A percentile compares a stretch with the other conserved stretches of the same genome.
phyloP scores from a whole-genome alignment of 2,113 vertebrate species.

The Trinectes maculatus region DNA sequence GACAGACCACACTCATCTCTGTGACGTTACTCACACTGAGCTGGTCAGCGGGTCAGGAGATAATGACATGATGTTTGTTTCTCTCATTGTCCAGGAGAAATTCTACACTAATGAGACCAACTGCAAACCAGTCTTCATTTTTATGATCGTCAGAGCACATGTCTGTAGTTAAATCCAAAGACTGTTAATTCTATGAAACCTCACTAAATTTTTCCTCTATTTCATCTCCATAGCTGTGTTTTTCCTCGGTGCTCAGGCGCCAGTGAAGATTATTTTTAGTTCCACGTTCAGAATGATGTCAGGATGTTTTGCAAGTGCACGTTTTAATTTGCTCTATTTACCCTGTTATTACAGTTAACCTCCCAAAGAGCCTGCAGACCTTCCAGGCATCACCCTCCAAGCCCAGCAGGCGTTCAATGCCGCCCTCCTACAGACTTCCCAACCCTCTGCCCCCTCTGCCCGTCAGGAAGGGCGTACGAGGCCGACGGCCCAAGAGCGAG shows the following conservation, averaged over 20 bases:
- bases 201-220: neutral
- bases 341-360: slow-evolving; percentile 80
- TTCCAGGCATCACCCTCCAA: slow-evolving; percentile 85
- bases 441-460: slow-evolving; percentile 80
- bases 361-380: slow-evolving; percentile 83
- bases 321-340: neutral
- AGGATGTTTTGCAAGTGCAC: neutral
- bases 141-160: neutral
- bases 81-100: too few species aligned
- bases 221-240: neutral
- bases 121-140: too few species aligned
- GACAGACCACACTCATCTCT: neutral
- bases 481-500: slow-evolving; percentile 85
- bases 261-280: neutral
- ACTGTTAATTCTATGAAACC: neutral
- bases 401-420: slow-evolving; percentile 86
- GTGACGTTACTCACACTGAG: slow-evolving; percentile 4
- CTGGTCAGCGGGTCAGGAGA: slow-evolving; percentile 46
- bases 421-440: slow-evolving; percentile 86
- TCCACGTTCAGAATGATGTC: neutral
- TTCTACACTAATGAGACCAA: too few species aligned
- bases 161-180: neutral
- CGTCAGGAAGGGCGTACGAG: slow-evolving; percentile 85
- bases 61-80: slow-evolving; percentile 62
- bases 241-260: neutral